Evolutionary conservation across 1,140 invertebrate genomes (phyloP).

Genomic region (Spodoptera frugiperda): DNA sequence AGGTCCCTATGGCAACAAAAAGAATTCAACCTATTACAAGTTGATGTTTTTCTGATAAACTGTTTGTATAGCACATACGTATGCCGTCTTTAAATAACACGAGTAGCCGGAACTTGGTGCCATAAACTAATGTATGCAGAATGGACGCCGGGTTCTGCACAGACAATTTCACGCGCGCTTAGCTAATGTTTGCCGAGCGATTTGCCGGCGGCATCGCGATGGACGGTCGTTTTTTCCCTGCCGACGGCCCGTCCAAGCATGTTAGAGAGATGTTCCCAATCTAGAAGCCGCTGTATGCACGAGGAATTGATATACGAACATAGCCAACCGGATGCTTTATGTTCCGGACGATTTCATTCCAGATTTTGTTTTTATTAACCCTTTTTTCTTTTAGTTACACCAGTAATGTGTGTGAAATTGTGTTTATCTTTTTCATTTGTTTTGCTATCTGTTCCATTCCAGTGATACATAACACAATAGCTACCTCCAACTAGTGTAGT

Average conservation of each 20-base stretch:
- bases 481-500: too few species aligned
- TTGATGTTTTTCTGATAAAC: slow-evolving; percentile 27
- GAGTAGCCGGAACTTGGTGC: slow-evolving; percentile 51
- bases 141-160: slow-evolving; percentile 57
- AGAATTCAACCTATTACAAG: slow-evolving; percentile 29
- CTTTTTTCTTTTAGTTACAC: background rate
- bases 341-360: background rate
- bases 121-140: slow-evolving; percentile 64
- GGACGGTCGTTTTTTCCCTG: slow-evolving; percentile 63
- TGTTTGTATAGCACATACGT: slow-evolving; percentile 38
- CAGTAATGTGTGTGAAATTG: too few species aligned
- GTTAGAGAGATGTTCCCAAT: slow-evolving; percentile 52
- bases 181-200: slow-evolving; percentile 78
- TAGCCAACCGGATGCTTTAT: slow-evolving; percentile 11
- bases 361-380: background rate
- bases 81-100: slow-evolving; percentile 46
- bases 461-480: too few species aligned
- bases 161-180: slow-evolving; percentile 80
- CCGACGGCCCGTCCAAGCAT: slow-evolving; percentile 52
- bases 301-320: slow-evolving; percentile 38
- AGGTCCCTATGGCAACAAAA: too few species aligned
- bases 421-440: too few species aligned
- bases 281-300: slow-evolving; percentile 42
- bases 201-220: slow-evolving; percentile 68
- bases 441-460: too few species aligned